A percentile compares a stretch with the other conserved stretches of the same genome.
phyloP scores from a whole-genome alignment of 2,888 invertebrate genomes.

The Lydus trimaculatus region DNA sequence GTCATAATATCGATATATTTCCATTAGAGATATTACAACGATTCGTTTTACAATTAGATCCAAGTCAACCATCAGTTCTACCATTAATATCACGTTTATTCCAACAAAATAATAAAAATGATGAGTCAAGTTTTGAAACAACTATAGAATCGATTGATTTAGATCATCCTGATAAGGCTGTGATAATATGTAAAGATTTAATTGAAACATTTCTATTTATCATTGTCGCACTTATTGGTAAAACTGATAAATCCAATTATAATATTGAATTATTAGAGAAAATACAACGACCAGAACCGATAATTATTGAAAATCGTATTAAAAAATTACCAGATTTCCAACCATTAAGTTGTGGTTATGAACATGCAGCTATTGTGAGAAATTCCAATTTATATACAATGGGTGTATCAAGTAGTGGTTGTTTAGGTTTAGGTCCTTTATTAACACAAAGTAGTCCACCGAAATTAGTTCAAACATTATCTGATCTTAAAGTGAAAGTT shows the following conservation, averaged over 20 bases:
- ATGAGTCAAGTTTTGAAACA: constrained; percentile 62
- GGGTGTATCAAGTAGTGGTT: constrained; percentile 67
- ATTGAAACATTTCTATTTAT: constrained; percentile 64
- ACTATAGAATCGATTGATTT: constrained; percentile 62
- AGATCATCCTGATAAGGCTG: constrained; percentile 49
- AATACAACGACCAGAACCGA: constrained; percentile 41
- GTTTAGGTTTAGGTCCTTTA: constrained; percentile 65
- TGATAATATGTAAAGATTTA: constrained; percentile 58
- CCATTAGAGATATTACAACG: constrained; percentile 57
- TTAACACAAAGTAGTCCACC: constrained; percentile 64
- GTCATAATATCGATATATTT: constrained; percentile 50
- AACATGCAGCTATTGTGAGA: constrained; percentile 68
- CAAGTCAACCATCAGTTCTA: constrained; percentile 65
- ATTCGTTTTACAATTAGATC: constrained; percentile 67
- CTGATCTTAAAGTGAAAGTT: constrained; percentile 71
- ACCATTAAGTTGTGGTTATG: constrained; percentile 67
- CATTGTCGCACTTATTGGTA: constrained; percentile 60
- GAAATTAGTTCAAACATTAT: constrained; percentile 64
- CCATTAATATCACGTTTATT: constrained; percentile 58
- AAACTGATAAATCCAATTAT: constrained; percentile 53
- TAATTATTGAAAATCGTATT: constrained; percentile 38
- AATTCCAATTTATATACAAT: constrained; percentile 70
- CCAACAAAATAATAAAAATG: constrained; percentile 47
- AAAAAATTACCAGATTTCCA: constrained; percentile 59
- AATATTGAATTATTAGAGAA: constrained; percentile 51